Conservation (phyloP, 2,888 invertebrate genomes). For the Zygogramma bicolorata region DNA sequence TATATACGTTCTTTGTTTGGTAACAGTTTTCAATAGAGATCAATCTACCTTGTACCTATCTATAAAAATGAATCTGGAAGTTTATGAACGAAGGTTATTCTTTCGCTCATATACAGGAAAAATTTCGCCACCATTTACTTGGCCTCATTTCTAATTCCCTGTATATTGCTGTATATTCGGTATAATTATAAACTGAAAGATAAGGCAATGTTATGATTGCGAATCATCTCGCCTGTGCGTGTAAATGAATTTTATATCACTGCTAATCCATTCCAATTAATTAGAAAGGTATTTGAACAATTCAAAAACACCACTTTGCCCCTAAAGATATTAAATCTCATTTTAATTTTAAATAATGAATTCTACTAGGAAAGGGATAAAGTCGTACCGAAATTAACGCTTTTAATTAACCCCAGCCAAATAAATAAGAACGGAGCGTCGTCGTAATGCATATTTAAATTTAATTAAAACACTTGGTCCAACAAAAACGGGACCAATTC, state of each 20-base stretch:
- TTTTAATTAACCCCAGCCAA: constrained; percentile 40
- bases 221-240: too few relatives aligned
- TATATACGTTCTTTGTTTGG: too few relatives aligned
- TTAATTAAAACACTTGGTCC: constrained; percentile 38
- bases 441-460: constrained; percentile 41
- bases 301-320: constrained; percentile 22
- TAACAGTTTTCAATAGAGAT: too few relatives aligned
- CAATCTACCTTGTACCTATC: too few relatives aligned
- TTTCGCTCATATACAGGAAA: too few relatives aligned
- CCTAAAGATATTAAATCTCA: constrained; percentile 35
- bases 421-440: constrained; percentile 38
- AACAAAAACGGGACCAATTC: constrained; percentile 34
- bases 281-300: constrained; percentile 2
- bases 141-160: too few relatives aligned
- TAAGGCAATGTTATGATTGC: too few relatives aligned
- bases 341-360: constrained; percentile 39
- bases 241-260: neutral
- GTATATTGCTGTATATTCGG: too few relatives aligned
- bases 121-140: too few relatives aligned
- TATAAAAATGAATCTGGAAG: too few relatives aligned
- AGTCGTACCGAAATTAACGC: constrained; percentile 38
- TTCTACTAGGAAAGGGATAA: constrained; percentile 30
- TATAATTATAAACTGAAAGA: too few relatives aligned
- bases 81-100: too few relatives aligned
- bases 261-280: neutral